phyloP scores from a whole-genome alignment of 2,888 invertebrate genomes.

The Pecten maximus region DNA sequence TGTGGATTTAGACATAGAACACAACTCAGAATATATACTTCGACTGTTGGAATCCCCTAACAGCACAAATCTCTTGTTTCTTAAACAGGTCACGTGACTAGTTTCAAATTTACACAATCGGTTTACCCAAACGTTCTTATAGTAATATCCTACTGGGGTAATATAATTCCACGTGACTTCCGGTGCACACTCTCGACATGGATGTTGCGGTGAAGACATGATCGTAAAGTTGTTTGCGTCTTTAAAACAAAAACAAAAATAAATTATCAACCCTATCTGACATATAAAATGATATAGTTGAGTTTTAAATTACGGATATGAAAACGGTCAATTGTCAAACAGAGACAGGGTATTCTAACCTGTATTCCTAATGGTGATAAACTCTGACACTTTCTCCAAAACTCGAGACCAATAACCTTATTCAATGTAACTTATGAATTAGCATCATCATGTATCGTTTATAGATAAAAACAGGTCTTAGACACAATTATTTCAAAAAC shows the following conservation, averaged over 20 bases:
- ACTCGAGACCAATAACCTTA: too few species aligned
- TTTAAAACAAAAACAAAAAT: background rate
- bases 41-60: conserved; percentile 40
- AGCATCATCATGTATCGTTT: too few species aligned
- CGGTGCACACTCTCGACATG: background rate
- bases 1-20: background rate
- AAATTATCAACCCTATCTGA: background rate
- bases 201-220: background rate
- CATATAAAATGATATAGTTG: too few species aligned
- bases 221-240: background rate
- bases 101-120: background rate
- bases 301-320: too few species aligned
- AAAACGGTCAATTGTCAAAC: too few species aligned
- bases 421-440: too few species aligned
- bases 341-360: too few species aligned
- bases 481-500: too few species aligned
- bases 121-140: background rate
- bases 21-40: background rate
- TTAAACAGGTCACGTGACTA: background rate
- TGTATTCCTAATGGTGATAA: too few species aligned
- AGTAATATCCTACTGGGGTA: conserved; percentile 39
- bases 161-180: conserved; percentile 4
- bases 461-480: too few species aligned
- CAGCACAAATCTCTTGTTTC: background rate
- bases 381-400: too few species aligned